Conservation (phyloP, 2,888 invertebrate genomes). For the Chaetoderma sp. region DNA sequence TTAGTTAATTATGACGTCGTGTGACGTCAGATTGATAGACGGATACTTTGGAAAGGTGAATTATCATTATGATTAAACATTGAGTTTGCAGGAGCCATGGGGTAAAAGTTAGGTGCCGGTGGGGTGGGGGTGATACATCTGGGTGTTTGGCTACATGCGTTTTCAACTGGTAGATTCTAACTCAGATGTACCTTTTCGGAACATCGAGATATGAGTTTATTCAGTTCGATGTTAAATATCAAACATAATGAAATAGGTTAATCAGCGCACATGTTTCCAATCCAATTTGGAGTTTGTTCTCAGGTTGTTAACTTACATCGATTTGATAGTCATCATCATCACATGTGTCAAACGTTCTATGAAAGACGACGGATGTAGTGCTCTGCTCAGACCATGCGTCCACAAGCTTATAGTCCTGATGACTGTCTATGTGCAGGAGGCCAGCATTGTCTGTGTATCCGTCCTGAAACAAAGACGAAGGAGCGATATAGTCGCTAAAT, state of each 20-base stretch:
- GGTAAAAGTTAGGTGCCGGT: neutral
- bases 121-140: neutral
- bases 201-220: neutral
- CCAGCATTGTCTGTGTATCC: slow-evolving; percentile 56
- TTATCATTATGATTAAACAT: neutral
- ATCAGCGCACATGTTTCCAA: neutral
- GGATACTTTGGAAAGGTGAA: no score
- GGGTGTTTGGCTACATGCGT: neutral
- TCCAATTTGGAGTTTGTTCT: neutral
- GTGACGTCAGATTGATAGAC: no score
- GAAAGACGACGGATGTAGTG: slow-evolving; percentile 45
- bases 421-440: slow-evolving; percentile 48
- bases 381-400: slow-evolving; percentile 31
- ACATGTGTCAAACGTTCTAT: slow-evolving; percentile 60
- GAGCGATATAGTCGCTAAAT: no score
- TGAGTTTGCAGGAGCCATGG: no score
- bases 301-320: slow-evolving; percentile 53
- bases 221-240: neutral
- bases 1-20: no score
- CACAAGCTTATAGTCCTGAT: slow-evolving; percentile 59
- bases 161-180: neutral
- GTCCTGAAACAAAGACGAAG: slow-evolving; percentile 48
- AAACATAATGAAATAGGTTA: neutral
- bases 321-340: slow-evolving; percentile 61
- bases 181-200: neutral